phyloP scores from a whole-genome alignment of 2,888 invertebrate genomes.

The Drosophila nr. medialis region DNA sequence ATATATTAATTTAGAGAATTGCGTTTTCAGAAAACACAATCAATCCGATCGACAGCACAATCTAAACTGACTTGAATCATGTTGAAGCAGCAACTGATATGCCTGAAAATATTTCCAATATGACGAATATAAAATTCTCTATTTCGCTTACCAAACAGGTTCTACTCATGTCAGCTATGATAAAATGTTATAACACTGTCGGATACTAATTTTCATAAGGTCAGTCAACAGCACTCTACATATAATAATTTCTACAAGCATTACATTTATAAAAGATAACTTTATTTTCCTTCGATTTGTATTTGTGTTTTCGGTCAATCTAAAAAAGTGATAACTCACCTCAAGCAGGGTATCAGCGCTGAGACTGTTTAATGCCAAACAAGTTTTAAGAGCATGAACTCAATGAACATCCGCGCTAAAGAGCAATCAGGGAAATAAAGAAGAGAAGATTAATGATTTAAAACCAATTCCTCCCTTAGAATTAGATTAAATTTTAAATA shows the following conservation, averaged over 20 bases:
- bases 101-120: background rate
- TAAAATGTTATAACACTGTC: background rate
- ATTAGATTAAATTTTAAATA: background rate
- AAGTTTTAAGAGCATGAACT: conserved; percentile 27
- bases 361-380: conserved; percentile 18
- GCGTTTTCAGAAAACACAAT: conserved; percentile 28
- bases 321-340: background rate
- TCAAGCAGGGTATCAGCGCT: conserved; percentile 8
- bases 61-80: conserved; percentile 48
- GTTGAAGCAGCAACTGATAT: conserved; percentile 13
- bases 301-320: background rate
- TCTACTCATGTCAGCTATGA: background rate
- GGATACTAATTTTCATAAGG: background rate
- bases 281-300: background rate
- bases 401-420: background rate
- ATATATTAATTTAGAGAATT: conserved; percentile 1
- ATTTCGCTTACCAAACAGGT: accelerated
- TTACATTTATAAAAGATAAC: background rate
- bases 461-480: background rate
- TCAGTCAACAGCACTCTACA: background rate
- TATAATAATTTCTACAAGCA: background rate
- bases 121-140: conserved; percentile 18
- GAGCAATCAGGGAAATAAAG: conserved; percentile 6
- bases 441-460: background rate
- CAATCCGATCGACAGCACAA: conserved; percentile 50